phyloP scores from a whole-genome alignment of 2,113 vertebrate genomes.

The Rostratula benghalensis region DNA sequence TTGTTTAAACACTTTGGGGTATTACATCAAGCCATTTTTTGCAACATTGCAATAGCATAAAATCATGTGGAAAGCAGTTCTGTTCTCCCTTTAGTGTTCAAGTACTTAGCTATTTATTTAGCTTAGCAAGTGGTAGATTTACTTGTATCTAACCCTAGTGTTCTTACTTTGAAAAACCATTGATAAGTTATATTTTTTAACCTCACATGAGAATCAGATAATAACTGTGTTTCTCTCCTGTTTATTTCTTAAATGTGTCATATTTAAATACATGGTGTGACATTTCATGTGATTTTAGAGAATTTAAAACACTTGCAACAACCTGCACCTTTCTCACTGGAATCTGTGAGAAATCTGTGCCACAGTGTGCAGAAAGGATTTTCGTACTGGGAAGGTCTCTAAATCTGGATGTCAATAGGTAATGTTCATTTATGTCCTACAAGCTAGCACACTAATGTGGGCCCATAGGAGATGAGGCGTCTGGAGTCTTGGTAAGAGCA shows the following conservation, averaged over 20 bases:
- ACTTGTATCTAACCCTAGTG: neutral
- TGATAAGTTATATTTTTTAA: neutral
- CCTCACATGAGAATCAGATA: neutral
- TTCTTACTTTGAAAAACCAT: neutral
- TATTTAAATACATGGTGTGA: neutral
- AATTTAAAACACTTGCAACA: neutral
- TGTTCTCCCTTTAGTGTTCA: neutral
- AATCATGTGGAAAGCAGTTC: neutral
- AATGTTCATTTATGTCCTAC: neutral
- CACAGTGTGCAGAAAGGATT: neutral
- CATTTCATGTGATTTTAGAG: neutral
- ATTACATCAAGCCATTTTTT: neutral
- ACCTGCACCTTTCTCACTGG: neutral
- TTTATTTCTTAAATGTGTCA: neutral
- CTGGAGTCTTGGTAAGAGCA: neutral
- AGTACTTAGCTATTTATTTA: neutral
- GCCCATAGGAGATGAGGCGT: neutral
- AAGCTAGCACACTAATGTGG: neutral
- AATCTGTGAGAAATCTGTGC: neutral
- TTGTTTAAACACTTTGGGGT: neutral
- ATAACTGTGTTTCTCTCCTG: neutral
- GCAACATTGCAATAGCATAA: neutral
- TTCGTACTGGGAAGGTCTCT: neutral
- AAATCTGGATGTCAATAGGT: neutral
- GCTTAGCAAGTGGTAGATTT: neutral